Percentiles rank a stretch among this genome's conserved stretches.
Conservation (phyloP, 2,888 invertebrate species). For the Drosophila mimetica region DNA sequence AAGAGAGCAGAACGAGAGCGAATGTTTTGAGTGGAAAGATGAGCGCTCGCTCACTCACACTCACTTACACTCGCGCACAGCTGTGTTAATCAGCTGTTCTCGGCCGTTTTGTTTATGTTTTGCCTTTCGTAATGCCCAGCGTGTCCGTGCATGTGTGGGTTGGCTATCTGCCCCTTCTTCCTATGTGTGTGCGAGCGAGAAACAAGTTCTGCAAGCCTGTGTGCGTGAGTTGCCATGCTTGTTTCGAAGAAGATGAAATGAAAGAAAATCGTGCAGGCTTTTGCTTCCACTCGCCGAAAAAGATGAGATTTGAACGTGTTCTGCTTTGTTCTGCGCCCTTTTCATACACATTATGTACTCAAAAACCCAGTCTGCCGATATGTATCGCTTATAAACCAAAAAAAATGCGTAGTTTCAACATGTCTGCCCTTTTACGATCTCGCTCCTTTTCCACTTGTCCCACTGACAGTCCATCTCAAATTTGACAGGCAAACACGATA, state of each 20-base stretch:
- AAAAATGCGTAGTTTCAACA: constrained; percentile 63
- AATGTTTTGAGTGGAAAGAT: constrained; percentile 70
- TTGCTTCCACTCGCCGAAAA: constrained; percentile 11
- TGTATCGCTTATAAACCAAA: constrained; percentile 30
- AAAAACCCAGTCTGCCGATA: constrained; percentile 12
- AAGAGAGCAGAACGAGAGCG: constrained; percentile 44
- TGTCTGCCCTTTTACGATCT: constrained; percentile 18
- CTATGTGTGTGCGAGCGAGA: constrained; percentile 56
- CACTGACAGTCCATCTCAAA: constrained; percentile 29
- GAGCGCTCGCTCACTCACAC: constrained; percentile 24
- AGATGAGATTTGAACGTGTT: constrained; percentile 41
- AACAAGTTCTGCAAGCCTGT: constrained; percentile 48
- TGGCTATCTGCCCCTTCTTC: constrained; percentile 63
- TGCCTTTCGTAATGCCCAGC: constrained; percentile 69
- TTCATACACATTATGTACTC: constrained; percentile 16
- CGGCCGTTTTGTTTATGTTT: constrained; percentile 80
- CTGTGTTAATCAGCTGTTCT: constrained; percentile 79
- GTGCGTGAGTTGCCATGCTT: constrained; percentile 67
- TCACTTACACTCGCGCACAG: constrained; percentile 35
- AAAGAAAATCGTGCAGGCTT: constrained; percentile 53
- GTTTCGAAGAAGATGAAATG: constrained; percentile 54
- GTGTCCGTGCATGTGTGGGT: constrained; percentile 31
- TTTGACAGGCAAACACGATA: constrained; percentile 39
- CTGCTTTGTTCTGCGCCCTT: constrained; percentile 37
- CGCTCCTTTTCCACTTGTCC: not conserved